Evolutionary conservation across 2,888 invertebrate genomes (phyloP), one percentile per base, ranked within the genome.

Genomic region (Chironomus riparius): DNA sequence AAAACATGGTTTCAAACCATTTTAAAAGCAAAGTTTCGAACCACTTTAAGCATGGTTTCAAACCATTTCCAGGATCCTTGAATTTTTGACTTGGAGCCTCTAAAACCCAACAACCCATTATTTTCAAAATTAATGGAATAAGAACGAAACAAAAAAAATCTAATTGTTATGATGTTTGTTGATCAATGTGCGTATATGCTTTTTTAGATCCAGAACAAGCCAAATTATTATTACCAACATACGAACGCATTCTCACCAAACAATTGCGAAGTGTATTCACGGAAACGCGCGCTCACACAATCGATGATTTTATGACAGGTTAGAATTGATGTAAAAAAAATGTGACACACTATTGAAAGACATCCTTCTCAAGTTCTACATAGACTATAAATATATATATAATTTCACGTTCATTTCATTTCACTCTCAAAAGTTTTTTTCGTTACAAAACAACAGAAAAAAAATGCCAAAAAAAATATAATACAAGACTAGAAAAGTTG

Each of bases 231-330:
- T 69, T 76, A 69, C 76, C 76, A 69, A 48, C 61, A 15, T 76
- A 76, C 22, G 76, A 76, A 76, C 68, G 76, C 28, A 76, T 69
- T 69, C 69, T 68, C 69, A 56, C 78, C 68, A 79, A 79, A 78
- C 79, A 78, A 79, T 79, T 79, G 78, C 79, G 80, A 78, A 79
- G 79, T 77, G 68, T 50, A 21, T 79, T 79, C 77, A 79, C 80
- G 78, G 80, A 80, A 79, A 79, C 79, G 78, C 78, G 80, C 78
- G 80, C 80, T 77, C 80, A 80, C 78, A 80, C 80, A 76, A 79
- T 80, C 78, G 80, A 80, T 78, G 80, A 80, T 79, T 80, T 80
- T 77, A 80, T 80, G 80, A 79, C 79, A 80, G 80, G 80, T 80
- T 80, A 80, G 78, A 76, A 65, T 38, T 38, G 38, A 38, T 65